Base-by-base conservation (phyloP, 2,888 invertebrate species). In the Subacronicta megacephala region DNA sequence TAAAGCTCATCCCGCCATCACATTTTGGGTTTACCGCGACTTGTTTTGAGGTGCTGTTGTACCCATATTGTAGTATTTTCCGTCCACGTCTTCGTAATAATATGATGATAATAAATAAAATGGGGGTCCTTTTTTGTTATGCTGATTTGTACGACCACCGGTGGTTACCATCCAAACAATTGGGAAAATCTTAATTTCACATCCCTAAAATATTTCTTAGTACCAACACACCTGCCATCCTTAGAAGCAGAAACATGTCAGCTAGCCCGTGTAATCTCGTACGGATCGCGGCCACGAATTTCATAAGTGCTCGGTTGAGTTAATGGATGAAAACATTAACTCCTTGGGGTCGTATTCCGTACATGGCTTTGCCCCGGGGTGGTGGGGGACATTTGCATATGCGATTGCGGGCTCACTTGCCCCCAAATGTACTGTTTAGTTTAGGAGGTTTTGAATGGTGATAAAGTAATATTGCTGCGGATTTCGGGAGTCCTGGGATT, bases 281-380 rank as follows among this genome's bases (percentile, higher is more conserved):
- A 89, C 89, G 87, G 89, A 91, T 91, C 90, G 90, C 87, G 90
- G 84, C 86, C 90, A 90, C 87, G 90, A 92, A 90, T 90, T 91
- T 92, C 91, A 92, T 91, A 92, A 92, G 90, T 90, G 90, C 89
- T 88, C 83, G 87, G 83, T 87, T 81, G 83, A 87, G 87, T 87
- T 91, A 92, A 92, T 92, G 90, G 91, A 88, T 89, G 90, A 90
- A 92, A 91, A 90, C 91, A 92, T 92, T 91, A 92, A 92, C 90
- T 90, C 88, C 83, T 84, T 68, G 61, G 87, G 80, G 80, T 72
- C 80, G 82, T 73, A 77, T 81, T 55, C 67, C 35, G 47, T 52
- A 53, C 64, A 45, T 58, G 52, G 60, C 44, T 60, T 46, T 46
- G 51, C 42, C 59, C 62, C 55, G 60, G 38, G 58, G 76, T 68